Percentiles rank a stretch among this genome's conserved stretches.
Evolutionary conservation across 1,140 invertebrate species (phyloP).

Genomic region (Hesperophylax magnus): DNA sequence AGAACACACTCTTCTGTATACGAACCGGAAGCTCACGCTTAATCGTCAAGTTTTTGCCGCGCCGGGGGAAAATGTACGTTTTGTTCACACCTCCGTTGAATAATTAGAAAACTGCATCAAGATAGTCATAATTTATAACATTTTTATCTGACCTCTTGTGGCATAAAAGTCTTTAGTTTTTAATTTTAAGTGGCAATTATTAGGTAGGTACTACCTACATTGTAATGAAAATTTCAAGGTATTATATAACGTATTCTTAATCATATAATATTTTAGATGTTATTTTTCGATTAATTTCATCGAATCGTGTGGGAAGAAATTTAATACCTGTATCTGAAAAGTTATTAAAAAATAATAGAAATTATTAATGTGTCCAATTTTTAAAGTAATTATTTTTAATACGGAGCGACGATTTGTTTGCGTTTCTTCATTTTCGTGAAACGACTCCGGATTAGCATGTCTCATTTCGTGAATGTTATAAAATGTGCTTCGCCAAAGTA

Average conservation of each 20-base stretch:
- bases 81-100: conserved; percentile 22
- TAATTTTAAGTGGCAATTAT: too few species aligned
- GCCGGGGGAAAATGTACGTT: neutral
- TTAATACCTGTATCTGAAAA: too few species aligned
- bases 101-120: neutral
- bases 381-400: neutral
- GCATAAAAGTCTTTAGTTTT: too few species aligned
- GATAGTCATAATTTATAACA: too few species aligned
- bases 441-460: conserved; percentile 39
- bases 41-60: conserved; percentile 15
- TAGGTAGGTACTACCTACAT: too few species aligned
- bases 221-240: too few species aligned
- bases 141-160: neutral
- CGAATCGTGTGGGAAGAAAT: too few species aligned
- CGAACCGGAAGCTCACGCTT: neutral
- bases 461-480: conserved; percentile 35
- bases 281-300: too few species aligned
- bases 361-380: neutral
- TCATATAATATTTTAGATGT: too few species aligned
- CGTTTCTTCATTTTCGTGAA: conserved; percentile 30
- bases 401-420: conserved; percentile 11
- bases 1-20: conserved; percentile 4
- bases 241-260: too few species aligned
- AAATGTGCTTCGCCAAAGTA: conserved; percentile 35
- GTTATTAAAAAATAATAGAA: too few species aligned